A percentile compares a stretch with the other conserved stretches of the same genome.
These are phyloP conservation scores for Cheirogaleus medius DNA, from an alignment of 2,113 vertebrate species.

Conservation along the genomic window DNA sequence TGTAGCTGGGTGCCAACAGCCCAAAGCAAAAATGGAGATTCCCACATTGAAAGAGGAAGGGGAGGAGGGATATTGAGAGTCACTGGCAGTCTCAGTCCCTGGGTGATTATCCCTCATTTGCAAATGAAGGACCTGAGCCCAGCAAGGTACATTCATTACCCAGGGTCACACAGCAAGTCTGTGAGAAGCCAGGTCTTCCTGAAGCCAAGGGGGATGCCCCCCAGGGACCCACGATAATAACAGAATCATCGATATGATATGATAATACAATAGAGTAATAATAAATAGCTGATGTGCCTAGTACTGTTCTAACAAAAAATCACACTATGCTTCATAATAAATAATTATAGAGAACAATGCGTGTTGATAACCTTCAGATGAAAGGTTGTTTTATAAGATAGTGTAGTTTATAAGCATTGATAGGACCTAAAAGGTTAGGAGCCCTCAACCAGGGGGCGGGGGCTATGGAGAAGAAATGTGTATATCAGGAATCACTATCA, in stretches of 20 bases:
- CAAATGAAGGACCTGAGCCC: background rate
- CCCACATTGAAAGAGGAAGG: background rate
- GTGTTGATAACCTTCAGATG: background rate
- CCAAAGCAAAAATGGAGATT: background rate
- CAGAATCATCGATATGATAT: background rate
- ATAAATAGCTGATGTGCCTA: background rate
- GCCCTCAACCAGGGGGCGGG: background rate
- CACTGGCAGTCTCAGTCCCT: background rate
- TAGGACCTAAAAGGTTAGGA: background rate
- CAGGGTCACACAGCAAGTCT: background rate
- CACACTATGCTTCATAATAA: too few relatives aligned
- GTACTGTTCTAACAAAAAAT: background rate
- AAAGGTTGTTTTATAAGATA: background rate
- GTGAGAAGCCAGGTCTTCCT: background rate
- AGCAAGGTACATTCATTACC: background rate
- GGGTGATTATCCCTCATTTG: background rate
- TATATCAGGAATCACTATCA: background rate
- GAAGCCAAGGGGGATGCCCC: background rate
- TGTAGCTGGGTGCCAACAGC: background rate
- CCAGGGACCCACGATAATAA: too few relatives aligned
- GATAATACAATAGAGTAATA: background rate
- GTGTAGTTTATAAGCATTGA: background rate
- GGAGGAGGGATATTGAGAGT: background rate
- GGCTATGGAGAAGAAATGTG: background rate
- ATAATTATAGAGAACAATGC: background rate